Percentiles rank a stretch among this genome's conserved stretches.
These are phyloP conservation scores for Athripsodes cinereus DNA, from an alignment of 2,888 invertebrate genomes.

Conservation along the genomic window DNA sequence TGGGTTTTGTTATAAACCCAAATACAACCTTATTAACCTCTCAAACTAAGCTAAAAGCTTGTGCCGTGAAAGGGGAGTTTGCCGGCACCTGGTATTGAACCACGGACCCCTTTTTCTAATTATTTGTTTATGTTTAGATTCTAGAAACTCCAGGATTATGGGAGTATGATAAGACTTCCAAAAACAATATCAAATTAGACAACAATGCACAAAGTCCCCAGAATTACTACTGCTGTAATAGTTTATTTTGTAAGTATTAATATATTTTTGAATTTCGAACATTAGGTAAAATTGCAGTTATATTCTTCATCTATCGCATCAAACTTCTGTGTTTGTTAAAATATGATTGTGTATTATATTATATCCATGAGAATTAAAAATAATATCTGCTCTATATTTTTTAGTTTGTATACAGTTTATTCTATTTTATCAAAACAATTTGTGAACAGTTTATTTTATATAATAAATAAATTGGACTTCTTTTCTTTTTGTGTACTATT, in stretches of 20 bases:
- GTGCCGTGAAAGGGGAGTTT: too few species aligned
- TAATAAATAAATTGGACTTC: neutral
- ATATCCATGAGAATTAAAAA: too few species aligned
- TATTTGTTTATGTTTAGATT: slow-evolving; percentile 54
- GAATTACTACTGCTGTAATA: slow-evolving; percentile 13
- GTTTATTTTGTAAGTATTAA: slow-evolving; percentile 13
- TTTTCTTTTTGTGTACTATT: too few species aligned
- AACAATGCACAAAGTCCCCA: neutral
- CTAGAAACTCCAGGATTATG: slow-evolving; percentile 89
- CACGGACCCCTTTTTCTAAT: neutral
- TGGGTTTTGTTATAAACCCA: neutral
- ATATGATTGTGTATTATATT: too few species aligned
- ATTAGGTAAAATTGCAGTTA: too few species aligned
- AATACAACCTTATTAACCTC: too few species aligned
- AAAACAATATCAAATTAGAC: neutral
- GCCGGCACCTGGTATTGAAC: too few species aligned
- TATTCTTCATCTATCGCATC: too few species aligned
- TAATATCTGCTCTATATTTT: too few species aligned
- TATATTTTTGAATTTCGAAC: neutral
- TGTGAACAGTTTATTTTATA: neutral
- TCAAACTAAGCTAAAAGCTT: too few species aligned
- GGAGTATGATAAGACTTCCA: slow-evolving; percentile 40
- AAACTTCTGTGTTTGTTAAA: too few species aligned
- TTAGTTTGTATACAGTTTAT: too few species aligned
- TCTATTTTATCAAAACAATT: neutral